Percentiles rank a stretch among this genome's conserved stretches.
Conservation (phyloP, 2,113 vertebrate species). For the Perca fluviatilis region DNA sequence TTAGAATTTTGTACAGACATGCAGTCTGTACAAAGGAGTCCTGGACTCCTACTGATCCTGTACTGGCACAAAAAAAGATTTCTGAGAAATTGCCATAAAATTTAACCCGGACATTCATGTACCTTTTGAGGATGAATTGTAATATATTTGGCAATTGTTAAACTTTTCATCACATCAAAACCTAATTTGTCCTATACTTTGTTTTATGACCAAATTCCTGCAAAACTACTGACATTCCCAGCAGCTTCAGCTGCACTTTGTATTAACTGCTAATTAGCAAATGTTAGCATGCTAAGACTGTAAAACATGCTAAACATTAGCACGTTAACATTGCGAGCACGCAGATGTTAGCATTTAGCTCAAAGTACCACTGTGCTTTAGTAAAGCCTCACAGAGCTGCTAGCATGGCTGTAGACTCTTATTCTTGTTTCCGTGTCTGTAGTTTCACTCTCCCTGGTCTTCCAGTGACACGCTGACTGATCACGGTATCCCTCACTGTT, state of each 20-base stretch:
- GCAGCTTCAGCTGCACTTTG: neutral
- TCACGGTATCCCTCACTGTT: neutral
- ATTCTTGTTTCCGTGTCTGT: neutral
- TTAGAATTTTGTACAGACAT: too few species aligned
- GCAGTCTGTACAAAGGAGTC: too few species aligned
- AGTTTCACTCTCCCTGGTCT: neutral
- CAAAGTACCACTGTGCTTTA: neutral
- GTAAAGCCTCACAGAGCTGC: neutral
- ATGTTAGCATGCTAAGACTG: too few species aligned
- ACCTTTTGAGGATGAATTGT: too few species aligned
- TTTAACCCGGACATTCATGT: neutral
- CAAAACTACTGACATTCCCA: neutral
- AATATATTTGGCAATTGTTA: neutral
- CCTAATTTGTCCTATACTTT: neutral
- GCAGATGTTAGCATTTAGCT: neutral
- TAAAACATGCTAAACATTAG: neutral
- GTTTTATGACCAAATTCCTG: neutral
- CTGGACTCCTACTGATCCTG: neutral
- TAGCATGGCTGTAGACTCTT: neutral
- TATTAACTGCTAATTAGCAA: neutral
- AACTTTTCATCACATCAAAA: neutral
- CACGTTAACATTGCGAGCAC: neutral
- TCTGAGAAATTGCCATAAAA: too few species aligned
- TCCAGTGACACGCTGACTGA: slow-evolving; percentile 10
- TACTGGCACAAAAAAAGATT: too few species aligned